phyloP scores from a whole-genome alignment of 2,113 vertebrate genomes.

The Oncorhynchus kisutch region DNA sequence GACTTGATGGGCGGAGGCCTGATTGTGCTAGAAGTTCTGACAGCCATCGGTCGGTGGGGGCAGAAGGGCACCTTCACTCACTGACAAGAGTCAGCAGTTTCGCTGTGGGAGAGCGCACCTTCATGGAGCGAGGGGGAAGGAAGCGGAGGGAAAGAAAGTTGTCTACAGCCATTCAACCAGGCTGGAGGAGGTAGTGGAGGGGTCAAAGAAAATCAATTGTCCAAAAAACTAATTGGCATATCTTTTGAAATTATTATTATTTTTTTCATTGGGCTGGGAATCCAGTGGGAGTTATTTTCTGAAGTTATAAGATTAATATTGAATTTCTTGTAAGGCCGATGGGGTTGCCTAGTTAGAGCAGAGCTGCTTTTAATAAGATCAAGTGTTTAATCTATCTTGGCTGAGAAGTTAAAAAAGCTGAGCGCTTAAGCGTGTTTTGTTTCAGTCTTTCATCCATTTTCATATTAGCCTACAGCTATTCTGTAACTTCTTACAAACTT shows the following conservation, averaged over 20 bases:
- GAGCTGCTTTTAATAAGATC: slow-evolving; percentile 60
- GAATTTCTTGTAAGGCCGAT: slow-evolving; percentile 49
- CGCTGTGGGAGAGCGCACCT: slow-evolving; percentile 39
- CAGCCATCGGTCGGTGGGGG: slow-evolving; percentile 9
- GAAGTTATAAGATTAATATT: slow-evolving; percentile 39
- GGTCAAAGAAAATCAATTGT: slow-evolving; percentile 59
- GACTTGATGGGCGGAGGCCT: neutral
- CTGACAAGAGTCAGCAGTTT: slow-evolving; percentile 59
- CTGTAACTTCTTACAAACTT: neutral
- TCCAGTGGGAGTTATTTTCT: slow-evolving; percentile 35
- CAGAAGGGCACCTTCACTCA: slow-evolving; percentile 40
- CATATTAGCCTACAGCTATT: neutral
- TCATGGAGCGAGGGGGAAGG: neutral
- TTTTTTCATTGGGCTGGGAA: slow-evolving; percentile 26
- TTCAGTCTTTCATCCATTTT: slow-evolving; percentile 9
- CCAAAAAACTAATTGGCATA: slow-evolving; percentile 26
- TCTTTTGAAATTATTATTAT: neutral
- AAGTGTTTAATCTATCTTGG: slow-evolving; percentile 53
- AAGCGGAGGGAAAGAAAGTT: neutral
- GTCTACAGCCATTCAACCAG: slow-evolving; percentile 44
- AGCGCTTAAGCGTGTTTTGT: slow-evolving; percentile 44
- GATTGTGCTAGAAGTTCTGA: neutral
- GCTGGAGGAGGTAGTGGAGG: slow-evolving; percentile 46
- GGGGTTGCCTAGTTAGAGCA: slow-evolving; percentile 37
- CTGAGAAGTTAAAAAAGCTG: slow-evolving; percentile 54